Base-by-base conservation (phyloP, 2,113 vertebrate genomes). In the Paratilapia polleni region DNA sequence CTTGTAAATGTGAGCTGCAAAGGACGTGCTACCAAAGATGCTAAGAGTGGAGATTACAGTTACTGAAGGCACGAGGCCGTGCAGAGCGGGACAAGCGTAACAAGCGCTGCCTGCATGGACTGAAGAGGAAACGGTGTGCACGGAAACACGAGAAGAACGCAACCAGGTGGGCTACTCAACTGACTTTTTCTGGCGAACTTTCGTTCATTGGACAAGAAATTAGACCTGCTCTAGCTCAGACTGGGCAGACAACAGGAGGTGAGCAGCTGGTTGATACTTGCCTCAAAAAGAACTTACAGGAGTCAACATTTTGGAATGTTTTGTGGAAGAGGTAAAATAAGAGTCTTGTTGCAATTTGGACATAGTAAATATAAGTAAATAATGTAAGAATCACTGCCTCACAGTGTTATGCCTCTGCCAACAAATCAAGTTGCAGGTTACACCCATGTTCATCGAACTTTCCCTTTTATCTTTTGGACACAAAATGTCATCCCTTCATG, bases 311-410 rank as follows among this genome's bases (percentile, higher is more conserved):
- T 2, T 11, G 38, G 24, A 66, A 47, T n/a, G n/a, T n/a, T n/a
- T 66, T 43, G 8, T 11, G 22, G 36, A 63, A 43, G 36, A n/a
- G 41, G 24, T 49, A 24, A 49, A 70, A 70, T 47, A 70, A 70
- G 4, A 5, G 3, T 20, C 26, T 49, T 1, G 15, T 47, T 2
- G 28, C 12, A 49, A 26, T 68, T 22, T 47, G 38, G n/a, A 1
- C 10, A 68, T 68, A 26, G 20, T 68, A 47, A 17, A 66, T 66
- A 43, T 66, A 13, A 41, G 36, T 14, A 0, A 66, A 66, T 43
- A 43, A 66, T 41, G 8, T 0, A 24, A 41, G 38, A 36, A 14
- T n/a, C n/a, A n/a, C n/a, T 34, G 34, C 34, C 3, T 34, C 34
- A 34, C 34, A 34, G 34, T 34, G 3, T 6, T 6, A 34, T 4